These are phyloP conservation scores for Orthosia incerta DNA, from an alignment of 2,888 invertebrate species.

Conservation along the genomic window DNA sequence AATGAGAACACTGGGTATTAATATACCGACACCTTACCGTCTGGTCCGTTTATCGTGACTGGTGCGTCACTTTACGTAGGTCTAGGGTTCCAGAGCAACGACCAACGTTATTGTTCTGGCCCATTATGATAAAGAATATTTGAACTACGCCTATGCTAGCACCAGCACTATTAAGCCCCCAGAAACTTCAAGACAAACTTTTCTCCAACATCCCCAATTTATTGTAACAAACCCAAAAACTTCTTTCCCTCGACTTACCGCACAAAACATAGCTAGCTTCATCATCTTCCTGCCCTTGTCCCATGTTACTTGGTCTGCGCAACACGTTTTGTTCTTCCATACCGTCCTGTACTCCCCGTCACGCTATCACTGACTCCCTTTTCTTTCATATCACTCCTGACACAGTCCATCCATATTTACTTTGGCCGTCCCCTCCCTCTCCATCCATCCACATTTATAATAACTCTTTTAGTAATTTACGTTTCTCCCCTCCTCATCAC, in stretches of 20 bases:
- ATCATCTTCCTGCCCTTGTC: neutral
- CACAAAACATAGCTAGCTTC: neutral
- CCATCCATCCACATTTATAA: no score
- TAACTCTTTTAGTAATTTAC: no score
- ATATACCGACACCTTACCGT: slow-evolving; percentile 45
- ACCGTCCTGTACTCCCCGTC: no score
- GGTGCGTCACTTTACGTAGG: slow-evolving; percentile 14
- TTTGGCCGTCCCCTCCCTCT: no score
- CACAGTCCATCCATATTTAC: no score
- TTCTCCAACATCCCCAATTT: slow-evolving; percentile 1
- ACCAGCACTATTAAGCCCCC: neutral
- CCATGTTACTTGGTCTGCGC: no score
- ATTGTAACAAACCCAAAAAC: neutral
- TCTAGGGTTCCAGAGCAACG: slow-evolving; percentile 7
- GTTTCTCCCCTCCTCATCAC: no score
- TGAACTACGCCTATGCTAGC: neutral
- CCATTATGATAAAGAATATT: slow-evolving; percentile 16
- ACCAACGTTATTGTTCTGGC: neutral
- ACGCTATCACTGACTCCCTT: no score
- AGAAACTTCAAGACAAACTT: slow-evolving; percentile 13
- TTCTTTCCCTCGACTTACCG: neutral
- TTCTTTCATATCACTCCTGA: no score
- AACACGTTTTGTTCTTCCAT: no score
- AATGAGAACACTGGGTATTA: slow-evolving; percentile 62
- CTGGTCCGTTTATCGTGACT: slow-evolving; percentile 29